Base-by-base conservation (phyloP, 2,113 vertebrate species). In the Zosterops hypoxanthus region DNA sequence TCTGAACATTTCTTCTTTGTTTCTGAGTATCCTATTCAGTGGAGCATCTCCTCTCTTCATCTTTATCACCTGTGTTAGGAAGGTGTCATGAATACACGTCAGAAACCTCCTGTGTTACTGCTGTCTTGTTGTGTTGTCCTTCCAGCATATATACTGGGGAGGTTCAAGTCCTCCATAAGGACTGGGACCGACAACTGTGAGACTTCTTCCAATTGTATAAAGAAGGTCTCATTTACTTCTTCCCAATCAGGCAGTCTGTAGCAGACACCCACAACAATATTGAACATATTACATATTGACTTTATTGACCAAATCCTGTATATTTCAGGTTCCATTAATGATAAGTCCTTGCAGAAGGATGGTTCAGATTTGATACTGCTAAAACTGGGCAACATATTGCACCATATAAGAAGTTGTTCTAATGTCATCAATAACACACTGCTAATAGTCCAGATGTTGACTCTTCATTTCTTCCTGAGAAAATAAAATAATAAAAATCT, bases 401-500 rank as follows among this genome's bases (percentile, higher is more conserved):
- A 81, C 4, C 9, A 13, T 53, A 41, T 65, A 83, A 63, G 17
- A 73, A 23, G 11, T 7, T 46, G 25, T 12, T 84, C 12, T 47
- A 26, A 41, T 50, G 34, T 71, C 21, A 56, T 79, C 59, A 68
- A 0, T 83, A 70, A 53, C 15, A 57, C 5, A 29, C 14, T 65
- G 31, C 16, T 57, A 85, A 82, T 72, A 69, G 39, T 80, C 20
- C 39, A 88, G 18, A 21, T 73, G 11, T 82, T 93, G 52, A 71
- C 4, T 66, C 17, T 79, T 82, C 66, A 47, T 79, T 64, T 82
- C 78, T 93, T 94, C 33, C 64, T 42, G 34, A 90, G 18, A 56
- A 68, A 95, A 57, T 79, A 65, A 94, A 82, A 53, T 53, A 80
- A 85, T 69, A 72, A 76, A 87, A 85, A 70, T 73, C 9, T 59